Base-by-base conservation (phyloP, 2,113 vertebrate genomes). In the Gobiocypris rarus region DNA sequence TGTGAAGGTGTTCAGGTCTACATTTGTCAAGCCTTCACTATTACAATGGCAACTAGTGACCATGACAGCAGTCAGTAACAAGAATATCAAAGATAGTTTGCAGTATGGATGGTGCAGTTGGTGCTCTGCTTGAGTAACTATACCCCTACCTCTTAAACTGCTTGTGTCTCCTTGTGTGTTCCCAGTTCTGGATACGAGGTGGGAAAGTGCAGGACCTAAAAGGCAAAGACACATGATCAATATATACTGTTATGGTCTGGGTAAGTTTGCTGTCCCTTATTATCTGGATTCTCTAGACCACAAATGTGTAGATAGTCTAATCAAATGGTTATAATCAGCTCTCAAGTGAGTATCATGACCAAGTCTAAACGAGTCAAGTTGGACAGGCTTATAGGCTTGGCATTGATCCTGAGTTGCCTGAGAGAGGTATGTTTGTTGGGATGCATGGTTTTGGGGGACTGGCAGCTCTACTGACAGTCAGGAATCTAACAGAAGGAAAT, bases 131-230 rank as follows among this genome's bases (percentile, higher is more conserved):
- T 13, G 2, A n/a, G 22, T n/a, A 43, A 24, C 9, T 43, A 34
- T 13, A 34, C 43, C 17, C 83, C 86, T 82, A 94, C 94, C 93
- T 92, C 88, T 91, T 76, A 91, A 87, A 56, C 90, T 88, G 89
- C 89, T 89, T 81, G 88, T 92, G 90, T 94, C 93, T 56, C 91
- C 90, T 75, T 92, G 92, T 50, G 77, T 76, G 52, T 89, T 89
- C 86, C 87, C 90, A 70, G 92, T 89, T 41, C 89, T 88, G 56
- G 86, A 87, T 82, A 91, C 79, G 86, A 93, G 89, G 79, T 90
- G 92, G 61, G 94, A 91, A 70, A 90, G 67, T 3, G 82, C 81
- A 24, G 89, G 89, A 17, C 90, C 93, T 94, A 83, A 43, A 59
- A 22, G 61, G 22, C 34, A 81, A 45, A 38, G 24, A 86, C 41